Conservation (phyloP, 1,140 invertebrate genomes). For the Drosophila nigrodunni region DNA sequence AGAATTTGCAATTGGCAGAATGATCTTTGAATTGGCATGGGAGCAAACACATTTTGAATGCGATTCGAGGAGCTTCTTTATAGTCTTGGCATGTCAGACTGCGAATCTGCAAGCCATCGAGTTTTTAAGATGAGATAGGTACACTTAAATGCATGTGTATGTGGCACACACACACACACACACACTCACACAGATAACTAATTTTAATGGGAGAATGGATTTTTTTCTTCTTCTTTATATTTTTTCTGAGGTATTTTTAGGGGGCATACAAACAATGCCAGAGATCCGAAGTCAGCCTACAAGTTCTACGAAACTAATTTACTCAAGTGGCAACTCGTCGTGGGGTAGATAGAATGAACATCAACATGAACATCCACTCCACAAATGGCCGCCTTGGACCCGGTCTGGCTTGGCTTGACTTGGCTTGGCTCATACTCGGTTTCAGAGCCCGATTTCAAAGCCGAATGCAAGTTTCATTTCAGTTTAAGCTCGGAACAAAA, state of each 20-base stretch:
- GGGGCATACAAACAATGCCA: slow-evolving; percentile 24
- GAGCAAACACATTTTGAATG: slow-evolving; percentile 35
- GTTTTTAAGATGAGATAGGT: slow-evolving; percentile 1
- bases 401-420: slow-evolving; percentile 4
- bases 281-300: slow-evolving; percentile 42
- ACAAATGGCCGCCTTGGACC: slow-evolving; percentile 54
- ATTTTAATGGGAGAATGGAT: slow-evolving; percentile 28
- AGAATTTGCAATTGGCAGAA: slow-evolving; percentile 41
- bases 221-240: not conserved
- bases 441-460: slow-evolving; percentile 16
- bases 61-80: slow-evolving; percentile 10
- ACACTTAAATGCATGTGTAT: not conserved
- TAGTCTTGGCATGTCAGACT: slow-evolving; percentile 4
- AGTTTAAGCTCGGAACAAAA: slow-evolving; percentile 35
- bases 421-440: not conserved
- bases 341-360: slow-evolving; percentile 27
- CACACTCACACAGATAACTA: slow-evolving; percentile 25
- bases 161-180: not conserved
- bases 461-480: slow-evolving; percentile 28
- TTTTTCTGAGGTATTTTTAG: not conserved
- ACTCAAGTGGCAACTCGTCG: slow-evolving; percentile 68
- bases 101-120: not conserved
- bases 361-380: slow-evolving; percentile 46
- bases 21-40: slow-evolving; percentile 52
- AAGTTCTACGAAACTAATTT: slow-evolving; percentile 83